Evolutionary conservation across 1,140 invertebrate species (phyloP).

Genomic region (Asobara japonica): DNA sequence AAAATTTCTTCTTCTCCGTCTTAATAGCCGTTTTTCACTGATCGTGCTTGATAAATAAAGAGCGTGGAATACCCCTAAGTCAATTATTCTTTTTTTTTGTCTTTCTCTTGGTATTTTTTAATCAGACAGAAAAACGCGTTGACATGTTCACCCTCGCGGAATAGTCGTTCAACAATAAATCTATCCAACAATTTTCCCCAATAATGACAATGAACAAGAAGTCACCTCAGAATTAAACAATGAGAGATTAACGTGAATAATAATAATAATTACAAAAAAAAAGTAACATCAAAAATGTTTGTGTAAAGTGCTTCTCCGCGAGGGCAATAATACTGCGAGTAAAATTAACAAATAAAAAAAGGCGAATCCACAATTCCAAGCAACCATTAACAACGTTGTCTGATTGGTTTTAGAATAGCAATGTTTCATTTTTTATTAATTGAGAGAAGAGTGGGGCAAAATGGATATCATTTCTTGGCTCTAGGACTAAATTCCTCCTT

Average conservation of each 20-base stretch:
- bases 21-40: neutral
- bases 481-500: too few species aligned
- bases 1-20: neutral
- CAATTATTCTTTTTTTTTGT: neutral
- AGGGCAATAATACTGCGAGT: slow-evolving; percentile 38
- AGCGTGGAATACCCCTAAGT: neutral
- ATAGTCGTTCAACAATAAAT: neutral
- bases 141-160: neutral
- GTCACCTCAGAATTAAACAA: neutral
- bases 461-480: neutral
- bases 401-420: slow-evolving; percentile 1
- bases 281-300: too few species aligned
- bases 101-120: neutral
- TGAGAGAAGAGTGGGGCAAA: neutral
- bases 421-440: neutral
- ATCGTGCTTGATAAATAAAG: slow-evolving; percentile 6
- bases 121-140: neutral
- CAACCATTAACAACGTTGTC: slow-evolving; percentile 12
- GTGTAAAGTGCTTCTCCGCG: slow-evolving; percentile 8
- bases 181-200: slow-evolving; percentile 1
- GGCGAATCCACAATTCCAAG: slow-evolving; percentile 18
- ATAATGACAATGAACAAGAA: neutral
- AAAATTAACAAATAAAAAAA: slow-evolving; percentile 26
- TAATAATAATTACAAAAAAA: neutral
- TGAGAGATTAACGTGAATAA: neutral